Conservation (phyloP, 2,113 vertebrate species). For the Scomber scombrus region DNA sequence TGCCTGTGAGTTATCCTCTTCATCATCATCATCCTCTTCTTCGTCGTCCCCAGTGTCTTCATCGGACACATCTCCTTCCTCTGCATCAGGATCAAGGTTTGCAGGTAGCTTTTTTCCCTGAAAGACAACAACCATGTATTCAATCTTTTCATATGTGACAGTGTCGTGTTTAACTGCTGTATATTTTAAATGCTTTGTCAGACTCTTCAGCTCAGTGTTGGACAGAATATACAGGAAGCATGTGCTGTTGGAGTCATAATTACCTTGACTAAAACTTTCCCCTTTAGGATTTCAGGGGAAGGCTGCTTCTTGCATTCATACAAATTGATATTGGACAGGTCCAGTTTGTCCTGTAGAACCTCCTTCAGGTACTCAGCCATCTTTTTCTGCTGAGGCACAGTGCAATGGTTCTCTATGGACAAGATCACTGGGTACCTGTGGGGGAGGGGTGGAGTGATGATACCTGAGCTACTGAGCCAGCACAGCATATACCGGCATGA, state of each 20-base stretch:
- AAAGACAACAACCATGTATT: background rate
- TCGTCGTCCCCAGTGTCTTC: slow-evolving; percentile 96
- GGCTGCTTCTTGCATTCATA: slow-evolving; percentile 89
- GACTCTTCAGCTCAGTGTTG: background rate
- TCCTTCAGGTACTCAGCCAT: slow-evolving; percentile 93
- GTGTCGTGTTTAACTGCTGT: background rate
- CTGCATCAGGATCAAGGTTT: slow-evolving; percentile 90
- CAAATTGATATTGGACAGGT: slow-evolving; percentile 86
- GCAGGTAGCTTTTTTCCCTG: slow-evolving; percentile 96
- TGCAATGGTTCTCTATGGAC: slow-evolving; percentile 98
- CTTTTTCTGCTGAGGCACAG: slow-evolving; percentile 94
- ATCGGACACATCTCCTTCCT: slow-evolving; percentile 97
- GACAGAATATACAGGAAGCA: background rate
- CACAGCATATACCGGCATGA: background rate
- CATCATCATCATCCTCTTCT: slow-evolving; percentile 82
- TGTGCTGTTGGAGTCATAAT: slow-evolving; percentile 63
- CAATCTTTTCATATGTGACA: background rate
- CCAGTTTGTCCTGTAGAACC: slow-evolving; percentile 94
- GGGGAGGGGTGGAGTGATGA: background rate
- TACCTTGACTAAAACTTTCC: slow-evolving; percentile 97
- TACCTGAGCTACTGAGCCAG: background rate
- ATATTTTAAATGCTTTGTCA: too few species aligned
- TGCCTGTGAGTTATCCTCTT: slow-evolving; percentile 58
- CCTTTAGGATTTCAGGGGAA: slow-evolving; percentile 92
- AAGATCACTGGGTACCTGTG: slow-evolving; percentile 94